Base-by-base conservation (phyloP, 1,140 invertebrate genomes). In the Danaus melanippus region DNA sequence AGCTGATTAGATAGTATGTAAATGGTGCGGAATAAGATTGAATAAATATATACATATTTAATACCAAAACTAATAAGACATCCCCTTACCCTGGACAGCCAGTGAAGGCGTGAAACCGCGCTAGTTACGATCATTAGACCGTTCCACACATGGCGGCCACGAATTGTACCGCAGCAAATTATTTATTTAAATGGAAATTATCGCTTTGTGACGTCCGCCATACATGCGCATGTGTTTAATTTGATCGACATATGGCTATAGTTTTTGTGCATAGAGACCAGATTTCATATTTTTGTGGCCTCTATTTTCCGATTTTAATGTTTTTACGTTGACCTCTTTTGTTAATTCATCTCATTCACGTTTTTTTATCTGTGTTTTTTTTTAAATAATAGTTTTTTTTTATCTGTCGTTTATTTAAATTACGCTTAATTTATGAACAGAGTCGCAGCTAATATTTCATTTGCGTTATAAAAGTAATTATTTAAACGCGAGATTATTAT, bases 171-270 rank as follows among this genome's bases (percentile, higher is more conserved):
- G 66, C 75, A 71, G 72, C 76, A 74, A 83, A 85, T 85, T 83
- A 85, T 84, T 84, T 82, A 84, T 85, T 85, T 83, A 83, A 82
- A 85, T 76, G 82, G 69, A 81, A 85, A 83, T 82, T 80, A 77
- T 76, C 71, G 74, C 59, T 67, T 72, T 73, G 66, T 67, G 71
- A 76, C 71, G 73, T 58, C 64, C 73, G 60, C 65, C 63, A 71
- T 71, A 69, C 70, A 72, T 67, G 68, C 71, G 70, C 71, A 74
- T 79, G 74, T 53, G 66, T 62, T 66, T 67, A 67, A 71, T 79
- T 68, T 58, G 52, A 67, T 54, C 64, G 66, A 71, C 79, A 79
- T 79, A 65, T 77, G 60, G 56, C 52, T 57, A 42, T 43, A 56
- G 45, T 56, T 70, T 76, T 76, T 75, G 59, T 51, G 12, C 40